Conservation (phyloP, 2,888 invertebrate genomes). For the Coleophora flavipennella region DNA sequence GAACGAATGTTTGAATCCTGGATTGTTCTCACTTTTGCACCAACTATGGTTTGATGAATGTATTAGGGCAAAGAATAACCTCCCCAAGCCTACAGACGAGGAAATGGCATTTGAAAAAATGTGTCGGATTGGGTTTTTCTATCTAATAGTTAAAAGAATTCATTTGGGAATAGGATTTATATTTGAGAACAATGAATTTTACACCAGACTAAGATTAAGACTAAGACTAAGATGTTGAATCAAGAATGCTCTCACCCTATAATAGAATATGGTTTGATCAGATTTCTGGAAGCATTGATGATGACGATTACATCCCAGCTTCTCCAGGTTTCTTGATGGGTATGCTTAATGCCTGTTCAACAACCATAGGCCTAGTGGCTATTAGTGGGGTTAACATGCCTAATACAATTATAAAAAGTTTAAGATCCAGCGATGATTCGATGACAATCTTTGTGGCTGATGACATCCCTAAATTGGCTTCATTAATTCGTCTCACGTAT, state of each 20-base stretch:
- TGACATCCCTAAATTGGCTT: not conserved
- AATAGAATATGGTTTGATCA: too few relatives aligned
- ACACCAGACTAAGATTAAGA: not conserved
- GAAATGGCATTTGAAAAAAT: not conserved
- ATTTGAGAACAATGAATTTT: not conserved
- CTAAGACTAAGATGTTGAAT: slow-evolving; percentile 1
- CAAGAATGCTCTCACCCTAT: not conserved
- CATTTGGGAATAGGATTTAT: not conserved
- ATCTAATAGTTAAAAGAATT: not conserved
- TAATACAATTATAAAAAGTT: too few relatives aligned
- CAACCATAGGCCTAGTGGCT: not conserved
- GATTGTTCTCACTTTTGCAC: not conserved
- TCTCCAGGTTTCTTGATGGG: not conserved
- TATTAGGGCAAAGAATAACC: not conserved
- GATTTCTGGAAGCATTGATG: not conserved
- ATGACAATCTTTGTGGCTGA: not conserved
- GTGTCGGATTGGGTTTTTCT: not conserved
- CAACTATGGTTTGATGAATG: not conserved
- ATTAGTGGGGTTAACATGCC: not conserved
- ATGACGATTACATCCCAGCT: not conserved
- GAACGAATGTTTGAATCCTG: not conserved
- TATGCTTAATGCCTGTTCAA: not conserved
- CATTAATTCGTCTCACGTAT: too few relatives aligned
- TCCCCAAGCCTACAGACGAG: not conserved
- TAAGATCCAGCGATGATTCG: not conserved